Evolutionary conservation across 2,797 vertebrate genomes (phyloP).

Genomic region (Sebastes taczanowskii): DNA sequence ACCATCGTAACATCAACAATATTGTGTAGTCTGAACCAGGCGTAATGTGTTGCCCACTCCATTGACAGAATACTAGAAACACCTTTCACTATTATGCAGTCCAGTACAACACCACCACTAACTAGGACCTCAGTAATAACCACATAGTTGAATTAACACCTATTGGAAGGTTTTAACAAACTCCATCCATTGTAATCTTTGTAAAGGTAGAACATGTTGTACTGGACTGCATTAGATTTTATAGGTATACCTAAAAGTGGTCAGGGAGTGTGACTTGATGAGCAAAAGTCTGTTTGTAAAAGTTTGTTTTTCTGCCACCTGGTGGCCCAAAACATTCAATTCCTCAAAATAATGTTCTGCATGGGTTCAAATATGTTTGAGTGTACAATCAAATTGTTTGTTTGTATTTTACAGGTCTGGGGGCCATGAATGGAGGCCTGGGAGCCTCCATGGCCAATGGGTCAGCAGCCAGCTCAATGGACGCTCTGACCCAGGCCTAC

Average conservation of each 20-base stretch:
- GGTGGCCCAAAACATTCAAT: background rate
- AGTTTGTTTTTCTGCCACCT: constrained; percentile 5
- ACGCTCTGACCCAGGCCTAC: constrained; percentile 98
- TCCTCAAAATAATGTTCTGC: background rate
- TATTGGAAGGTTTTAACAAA: background rate
- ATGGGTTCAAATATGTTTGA: background rate
- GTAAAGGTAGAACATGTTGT: background rate
- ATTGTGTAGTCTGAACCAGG: background rate
- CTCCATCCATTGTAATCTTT: background rate
- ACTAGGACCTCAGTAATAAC: too few species aligned
- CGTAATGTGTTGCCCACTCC: background rate
- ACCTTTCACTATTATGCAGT: background rate
- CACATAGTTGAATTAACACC: background rate
- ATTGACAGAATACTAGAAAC: background rate
- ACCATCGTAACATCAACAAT: background rate
- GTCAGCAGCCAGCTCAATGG: constrained; percentile 92
- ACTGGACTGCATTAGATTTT: background rate
- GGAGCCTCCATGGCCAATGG: constrained; percentile 94
- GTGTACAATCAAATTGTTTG: background rate
- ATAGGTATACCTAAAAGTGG: background rate
- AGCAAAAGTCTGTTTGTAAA: background rate
- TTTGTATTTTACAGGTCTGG: constrained; percentile 89
- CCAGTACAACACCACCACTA: background rate
- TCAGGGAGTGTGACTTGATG: background rate
- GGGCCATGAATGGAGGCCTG: constrained; percentile 94